phyloP scores from a whole-genome alignment of 2,797 vertebrate species.

The Octomys mimax region DNA sequence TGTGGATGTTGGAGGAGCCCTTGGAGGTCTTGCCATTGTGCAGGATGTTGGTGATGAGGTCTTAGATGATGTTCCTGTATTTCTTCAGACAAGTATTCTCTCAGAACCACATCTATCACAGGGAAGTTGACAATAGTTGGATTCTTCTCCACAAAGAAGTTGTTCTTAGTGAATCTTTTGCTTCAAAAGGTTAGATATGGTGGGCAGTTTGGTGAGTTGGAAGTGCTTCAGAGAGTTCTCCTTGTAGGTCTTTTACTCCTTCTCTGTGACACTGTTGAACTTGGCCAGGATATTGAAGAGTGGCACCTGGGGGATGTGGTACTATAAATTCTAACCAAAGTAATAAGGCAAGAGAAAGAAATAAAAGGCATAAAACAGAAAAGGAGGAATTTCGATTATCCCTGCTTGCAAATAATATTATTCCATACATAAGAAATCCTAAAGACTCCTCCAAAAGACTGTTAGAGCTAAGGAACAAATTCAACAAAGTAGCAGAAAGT shows the following conservation, averaged over 20 bases:
- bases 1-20: slow-evolving; percentile 97
- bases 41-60: slow-evolving; percentile 97
- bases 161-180: slow-evolving; percentile 99
- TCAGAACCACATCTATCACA: slow-evolving; percentile 97
- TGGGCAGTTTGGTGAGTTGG: slow-evolving; percentile 96
- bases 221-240: slow-evolving; percentile 99
- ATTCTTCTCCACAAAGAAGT: slow-evolving; percentile 99
- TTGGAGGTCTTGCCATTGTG: slow-evolving; percentile 97
- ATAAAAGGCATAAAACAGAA: too few relatives aligned
- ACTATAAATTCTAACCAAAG: too few relatives aligned
- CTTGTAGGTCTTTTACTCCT: slow-evolving; percentile 99
- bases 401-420: too few relatives aligned
- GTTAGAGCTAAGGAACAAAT: too few relatives aligned
- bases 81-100: slow-evolving; percentile 97
- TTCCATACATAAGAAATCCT: too few relatives aligned
- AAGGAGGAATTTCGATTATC: too few relatives aligned
- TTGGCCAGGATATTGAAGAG: slow-evolving; percentile 98
- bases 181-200: slow-evolving; percentile 99
- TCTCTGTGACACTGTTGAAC: slow-evolving; percentile 97
- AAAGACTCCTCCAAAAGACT: too few relatives aligned
- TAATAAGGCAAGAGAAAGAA: too few relatives aligned
- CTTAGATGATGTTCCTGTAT: slow-evolving; percentile 96
- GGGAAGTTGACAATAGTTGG: slow-evolving; percentile 99
- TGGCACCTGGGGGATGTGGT: slow-evolving; percentile 95
- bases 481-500: too few relatives aligned